phyloP scores from a whole-genome alignment of 2,797 vertebrate genomes.

The Sebastes kiyomatsui region DNA sequence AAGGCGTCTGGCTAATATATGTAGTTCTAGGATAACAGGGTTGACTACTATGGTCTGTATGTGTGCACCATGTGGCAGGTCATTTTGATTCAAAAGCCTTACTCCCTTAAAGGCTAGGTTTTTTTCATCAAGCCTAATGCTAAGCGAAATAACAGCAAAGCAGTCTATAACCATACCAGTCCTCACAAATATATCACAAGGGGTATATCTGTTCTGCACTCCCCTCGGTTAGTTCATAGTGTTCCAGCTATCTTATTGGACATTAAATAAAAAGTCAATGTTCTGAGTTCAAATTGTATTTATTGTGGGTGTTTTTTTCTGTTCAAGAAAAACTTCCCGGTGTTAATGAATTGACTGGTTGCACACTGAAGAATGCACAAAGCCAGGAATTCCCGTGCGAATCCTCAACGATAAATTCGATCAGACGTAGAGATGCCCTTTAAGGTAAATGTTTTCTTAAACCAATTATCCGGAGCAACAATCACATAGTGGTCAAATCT shows the following conservation, averaged over 20 bases:
- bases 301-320: not conserved
- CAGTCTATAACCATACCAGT: not conserved
- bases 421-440: not conserved
- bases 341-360: not conserved
- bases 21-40: not conserved
- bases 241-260: not conserved
- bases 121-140: not conserved
- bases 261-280: not conserved
- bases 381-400: not conserved
- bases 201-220: not conserved
- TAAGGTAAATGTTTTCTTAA: not conserved
- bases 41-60: not conserved
- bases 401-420: not conserved
- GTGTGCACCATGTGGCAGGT: not conserved
- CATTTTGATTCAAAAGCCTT: slow-evolving; percentile 22
- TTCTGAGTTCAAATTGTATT: not conserved
- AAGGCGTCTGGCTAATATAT: slow-evolving; percentile 7
- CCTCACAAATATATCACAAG: not conserved
- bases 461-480: not conserved
- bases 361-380: not conserved
- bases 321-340: not conserved
- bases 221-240: not conserved
- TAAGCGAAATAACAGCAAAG: not conserved
- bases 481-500: not conserved
- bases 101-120: not conserved